These are phyloP conservation scores for Delphinapterus leucas DNA, from an alignment of 2,113 vertebrate genomes.

Conservation along the genomic window DNA sequence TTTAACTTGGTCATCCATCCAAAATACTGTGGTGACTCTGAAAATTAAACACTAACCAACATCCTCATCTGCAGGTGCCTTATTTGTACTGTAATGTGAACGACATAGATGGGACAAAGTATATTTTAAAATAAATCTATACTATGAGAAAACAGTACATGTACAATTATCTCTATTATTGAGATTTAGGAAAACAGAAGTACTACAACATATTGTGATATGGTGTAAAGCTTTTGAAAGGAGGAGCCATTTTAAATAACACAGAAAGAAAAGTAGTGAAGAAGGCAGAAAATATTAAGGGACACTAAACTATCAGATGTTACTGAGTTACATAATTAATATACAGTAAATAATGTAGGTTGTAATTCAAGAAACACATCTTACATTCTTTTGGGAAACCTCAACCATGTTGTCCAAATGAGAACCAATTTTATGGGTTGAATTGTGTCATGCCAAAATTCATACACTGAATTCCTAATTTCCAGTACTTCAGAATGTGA, in stretches of 20 bases:
- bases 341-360: neutral
- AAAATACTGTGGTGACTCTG: constrained; percentile 29
- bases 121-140: neutral
- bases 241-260: neutral
- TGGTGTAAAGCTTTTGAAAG: neutral
- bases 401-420: neutral
- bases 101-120: neutral
- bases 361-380: neutral
- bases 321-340: neutral
- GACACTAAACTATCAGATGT: fast-evolving
- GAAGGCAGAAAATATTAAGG: neutral
- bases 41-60: neutral
- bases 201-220: neutral
- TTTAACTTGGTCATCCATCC: constrained; percentile 19
- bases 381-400: neutral
- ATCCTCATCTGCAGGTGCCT: neutral
- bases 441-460: neutral
- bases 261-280: neutral
- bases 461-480: neutral
- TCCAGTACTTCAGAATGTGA: neutral
- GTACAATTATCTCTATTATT: neutral
- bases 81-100: neutral
- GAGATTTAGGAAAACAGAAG: neutral
- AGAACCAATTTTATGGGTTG: neutral
- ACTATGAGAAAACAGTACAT: neutral